These are phyloP conservation scores for Ariolimax columbianus DNA, from an alignment of 2,888 invertebrate genomes.

Conservation along the genomic window DNA sequence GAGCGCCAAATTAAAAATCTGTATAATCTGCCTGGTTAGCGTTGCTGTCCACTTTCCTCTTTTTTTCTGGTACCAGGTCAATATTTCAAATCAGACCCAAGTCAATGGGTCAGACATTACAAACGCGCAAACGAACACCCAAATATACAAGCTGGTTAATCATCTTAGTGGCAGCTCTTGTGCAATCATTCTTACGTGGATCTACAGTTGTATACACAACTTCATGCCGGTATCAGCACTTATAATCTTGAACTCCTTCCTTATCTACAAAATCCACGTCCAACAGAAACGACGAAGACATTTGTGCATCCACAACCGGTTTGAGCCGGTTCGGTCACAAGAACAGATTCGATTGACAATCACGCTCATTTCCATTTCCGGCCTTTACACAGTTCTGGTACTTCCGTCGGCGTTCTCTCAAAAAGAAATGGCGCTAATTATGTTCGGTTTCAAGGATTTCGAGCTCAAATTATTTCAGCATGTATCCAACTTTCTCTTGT, in stretches of 20 bases:
- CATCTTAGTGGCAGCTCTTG: neutral
- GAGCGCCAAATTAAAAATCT: slow-evolving; percentile 28
- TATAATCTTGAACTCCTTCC: slow-evolving; percentile 21
- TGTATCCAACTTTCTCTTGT: slow-evolving; percentile 70
- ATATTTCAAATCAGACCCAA: neutral
- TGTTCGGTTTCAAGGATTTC: slow-evolving; percentile 37
- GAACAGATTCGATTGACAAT: slow-evolving; percentile 74
- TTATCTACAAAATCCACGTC: slow-evolving; percentile 32
- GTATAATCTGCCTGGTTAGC: slow-evolving; percentile 21
- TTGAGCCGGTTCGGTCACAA: slow-evolving; percentile 66
- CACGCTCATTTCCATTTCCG: slow-evolving; percentile 73
- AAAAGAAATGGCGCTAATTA: slow-evolving; percentile 59
- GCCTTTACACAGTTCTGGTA: slow-evolving; percentile 73
- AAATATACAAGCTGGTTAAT: neutral
- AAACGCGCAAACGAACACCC: neutral
- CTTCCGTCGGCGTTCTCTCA: slow-evolving; percentile 74
- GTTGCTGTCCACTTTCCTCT: slow-evolving; percentile 28
- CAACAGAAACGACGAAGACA: slow-evolving; percentile 58
- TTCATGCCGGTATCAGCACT: slow-evolving; percentile 28
- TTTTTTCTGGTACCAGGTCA: slow-evolving; percentile 34
- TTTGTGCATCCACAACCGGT: slow-evolving; percentile 64
- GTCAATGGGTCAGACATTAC: neutral
- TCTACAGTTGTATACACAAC: slow-evolving; percentile 7
- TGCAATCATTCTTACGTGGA: slow-evolving; percentile 9
- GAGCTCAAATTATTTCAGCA: slow-evolving; percentile 57